Evolutionary conservation across 1,140 invertebrate genomes (phyloP), one percentile per base, ranked within the genome.

Genomic region (Cephus cinctus): DNA sequence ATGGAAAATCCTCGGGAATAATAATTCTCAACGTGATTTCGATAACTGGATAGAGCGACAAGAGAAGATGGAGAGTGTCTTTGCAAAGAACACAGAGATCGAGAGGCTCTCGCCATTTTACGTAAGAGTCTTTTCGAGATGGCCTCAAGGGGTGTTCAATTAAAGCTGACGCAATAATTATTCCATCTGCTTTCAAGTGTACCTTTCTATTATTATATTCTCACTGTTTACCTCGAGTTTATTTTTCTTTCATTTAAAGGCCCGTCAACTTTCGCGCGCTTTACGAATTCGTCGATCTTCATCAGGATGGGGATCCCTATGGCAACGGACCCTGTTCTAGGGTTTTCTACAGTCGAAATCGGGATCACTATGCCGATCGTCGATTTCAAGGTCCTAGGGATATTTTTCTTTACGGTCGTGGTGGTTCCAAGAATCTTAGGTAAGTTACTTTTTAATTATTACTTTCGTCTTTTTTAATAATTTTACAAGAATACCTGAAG

Each of bases 201-300:
- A 8, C 27, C 27, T 12, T 30, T 9, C 9, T 9, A 30, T 30
- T 12, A 3, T 8, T 36, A 4, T n/a, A n/a, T n/a, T n/a, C n/a
- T n/a, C n/a, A n/a, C n/a, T n/a, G n/a, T n/a, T n/a, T n/a, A n/a
- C n/a, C n/a, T n/a, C n/a, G n/a, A n/a, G n/a, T n/a, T n/a, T 8
- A 36, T 35, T 43, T 43, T 34, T 19, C 32, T 53, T 53, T 51
- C 48, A 35, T 32, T 80, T 79, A 22, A 72, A 89, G 88, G 48
- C 87, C 89, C 0, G 83, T 93, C 9, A 84, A 87, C 55, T 93
- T 94, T 63, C 86, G 88, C 57, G 83, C 90, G 0, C 79, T 91
- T n/a, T 94, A 92, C 72, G 90, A 94, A 71, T 93, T 94, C 55
- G 90, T 94, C 5, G 89, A 93, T 69, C 76, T 91, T 2, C 85